These are phyloP conservation scores for Pachycephus smyrnensis DNA, from an alignment of 2,888 invertebrate genomes.

Conservation along the genomic window DNA sequence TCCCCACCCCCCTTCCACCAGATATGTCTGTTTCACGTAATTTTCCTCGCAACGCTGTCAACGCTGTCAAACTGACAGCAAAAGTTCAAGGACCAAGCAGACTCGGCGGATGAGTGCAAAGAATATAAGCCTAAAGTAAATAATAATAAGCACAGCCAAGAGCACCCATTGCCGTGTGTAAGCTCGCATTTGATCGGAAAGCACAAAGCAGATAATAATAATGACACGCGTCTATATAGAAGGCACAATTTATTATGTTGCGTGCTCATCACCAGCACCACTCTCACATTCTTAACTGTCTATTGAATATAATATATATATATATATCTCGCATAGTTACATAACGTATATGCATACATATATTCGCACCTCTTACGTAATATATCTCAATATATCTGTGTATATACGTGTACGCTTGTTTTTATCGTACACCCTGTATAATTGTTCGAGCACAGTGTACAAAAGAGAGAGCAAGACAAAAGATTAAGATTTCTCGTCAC, in stretches of 20 bases:
- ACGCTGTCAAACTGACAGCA: background rate
- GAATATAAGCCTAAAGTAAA: background rate
- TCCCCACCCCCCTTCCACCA: constrained; percentile 3
- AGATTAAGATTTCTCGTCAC: background rate
- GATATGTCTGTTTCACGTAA: background rate
- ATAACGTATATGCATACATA: background rate
- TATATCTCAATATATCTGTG: background rate
- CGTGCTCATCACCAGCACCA: background rate
- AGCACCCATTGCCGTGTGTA: constrained; percentile 47
- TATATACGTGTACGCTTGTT: background rate
- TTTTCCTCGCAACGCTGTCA: background rate
- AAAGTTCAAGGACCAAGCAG: background rate
- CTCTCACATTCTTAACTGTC: background rate
- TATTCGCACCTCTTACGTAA: background rate
- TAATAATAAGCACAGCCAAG: constrained; percentile 49
- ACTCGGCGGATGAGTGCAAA: background rate
- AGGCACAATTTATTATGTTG: background rate
- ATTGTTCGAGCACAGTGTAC: background rate
- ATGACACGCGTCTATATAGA: constrained; percentile 3
- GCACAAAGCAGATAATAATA: background rate
- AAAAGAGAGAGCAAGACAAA: background rate
- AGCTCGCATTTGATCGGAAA: background rate
- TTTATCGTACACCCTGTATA: background rate
- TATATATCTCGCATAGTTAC: background rate
- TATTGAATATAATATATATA: background rate